Evolutionary conservation across 1,140 invertebrate species (phyloP), one percentile per base, ranked within the genome.

Genomic region (Bombus picipes): DNA sequence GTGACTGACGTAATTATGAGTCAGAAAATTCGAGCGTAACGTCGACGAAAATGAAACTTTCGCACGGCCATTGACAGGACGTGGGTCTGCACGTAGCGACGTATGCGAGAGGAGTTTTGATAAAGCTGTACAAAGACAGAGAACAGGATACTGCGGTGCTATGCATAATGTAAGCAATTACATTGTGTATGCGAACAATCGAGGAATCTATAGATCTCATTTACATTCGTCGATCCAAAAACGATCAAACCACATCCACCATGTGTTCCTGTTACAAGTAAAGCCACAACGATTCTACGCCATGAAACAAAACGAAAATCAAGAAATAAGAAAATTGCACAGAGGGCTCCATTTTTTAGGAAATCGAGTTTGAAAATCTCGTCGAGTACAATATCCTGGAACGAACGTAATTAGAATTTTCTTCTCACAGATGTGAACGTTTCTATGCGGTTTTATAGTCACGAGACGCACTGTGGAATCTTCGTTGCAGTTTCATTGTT

Each of bases 51-150:
- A 83, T 1, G 34, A 68, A 34, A 76, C 43, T 83, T 77, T 77
- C 47, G 81, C 81, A 83, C 81, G 68, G 39, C 84, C 84, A 86
- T 86, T 53, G 71, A 53, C 79, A 82, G 71, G 62, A 75, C 71
- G 62, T 66, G 71, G 10, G 57, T 34, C 37, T 25, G 78, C 84
- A 75, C 84, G 84, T 86, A 86, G 62, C n/a, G 6, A 47, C n/a
- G 71, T 68, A 73, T 75, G 78, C 71, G 84, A 70, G 32, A 82
- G 8, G 70, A 59, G 84, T 86, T 86, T 82, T 39, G 80, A 86
- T 82, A 72, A 82, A 82, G 79, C 18, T 75, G 39, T n/a, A 37
- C 47, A 68, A 75, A 73, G 28, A 43, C 13, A 41, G 41, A 76
- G 34, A 66, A 86, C 41, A 66, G 71, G 79, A 85, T 81, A 62